Base-by-base conservation (phyloP, 2,888 invertebrate species). In the Acleris sparsana region DNA sequence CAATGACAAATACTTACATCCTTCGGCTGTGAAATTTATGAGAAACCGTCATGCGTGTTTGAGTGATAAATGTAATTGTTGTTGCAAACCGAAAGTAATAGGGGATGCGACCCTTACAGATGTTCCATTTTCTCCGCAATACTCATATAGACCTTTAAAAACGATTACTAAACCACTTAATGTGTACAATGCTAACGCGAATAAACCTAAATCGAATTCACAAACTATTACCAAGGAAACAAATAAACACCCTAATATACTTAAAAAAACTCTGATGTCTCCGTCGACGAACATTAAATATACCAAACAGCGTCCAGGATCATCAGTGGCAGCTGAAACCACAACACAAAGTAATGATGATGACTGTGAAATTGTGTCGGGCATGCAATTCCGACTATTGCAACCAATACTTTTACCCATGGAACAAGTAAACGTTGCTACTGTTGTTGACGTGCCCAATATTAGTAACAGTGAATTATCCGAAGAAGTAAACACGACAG, bases 11-110 rank as follows among this genome's bases (percentile, higher is more conserved):
- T 60, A 18, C 5, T 25, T 74, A 58, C 68, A 67, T 39, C 62
- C 63, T 13, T 62, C 53, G 11, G 63, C 71, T n/a, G 46, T 69
- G 4, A 71, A 68, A 44, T 76, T 73, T 65, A 66, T 81, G n/a
- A 73, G 64, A 69, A 69, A 7, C 51, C 18, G 58, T 16, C 80
- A 79, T 60, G 13, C 0, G 7, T 80, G 78, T 69, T 48, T 52
- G 29, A 4, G 46, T n/a, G 61, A 4, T n/a, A 33, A 55, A 18
- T 80, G 78, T 61, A 52, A 0, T 6, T 80, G 77, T 70, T 80
- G 79, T 65, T 78, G 79, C 67, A 71, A 70, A 53, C 61, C 63
- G 11, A 43, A 25, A 11, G 1, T 43, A 16, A 52, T n/a, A 5
- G 52, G 29, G n/a, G 22, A 51, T 3, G 22, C 52, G 55, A 22